Percentiles rank a stretch among this genome's conserved stretches.
These are phyloP conservation scores for Panopea generosa DNA, from an alignment of 2,888 invertebrate species.

Conservation along the genomic window DNA sequence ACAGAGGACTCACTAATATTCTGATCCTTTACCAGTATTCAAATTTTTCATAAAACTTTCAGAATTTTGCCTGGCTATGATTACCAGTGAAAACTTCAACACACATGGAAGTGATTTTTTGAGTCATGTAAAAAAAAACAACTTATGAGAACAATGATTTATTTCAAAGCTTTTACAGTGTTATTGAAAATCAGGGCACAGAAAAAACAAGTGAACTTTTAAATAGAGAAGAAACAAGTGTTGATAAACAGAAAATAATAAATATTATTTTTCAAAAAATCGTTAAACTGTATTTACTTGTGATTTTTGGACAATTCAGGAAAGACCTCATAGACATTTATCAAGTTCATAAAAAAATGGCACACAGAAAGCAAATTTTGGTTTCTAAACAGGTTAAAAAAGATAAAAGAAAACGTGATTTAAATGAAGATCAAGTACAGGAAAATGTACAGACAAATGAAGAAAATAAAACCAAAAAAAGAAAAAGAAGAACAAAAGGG, in stretches of 20 bases:
- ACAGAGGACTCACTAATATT: conserved; percentile 52
- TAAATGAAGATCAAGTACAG: no score
- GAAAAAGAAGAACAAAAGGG: no score
- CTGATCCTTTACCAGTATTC: conserved; percentile 32
- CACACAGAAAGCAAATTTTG: conserved; percentile 37
- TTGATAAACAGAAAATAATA: conserved; percentile 8
- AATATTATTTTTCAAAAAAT: conserved; percentile 22
- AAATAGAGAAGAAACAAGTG: conserved; percentile 1
- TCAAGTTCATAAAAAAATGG: conserved; percentile 33
- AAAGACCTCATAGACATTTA: conserved; percentile 32
- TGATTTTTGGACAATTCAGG: conserved; percentile 38
- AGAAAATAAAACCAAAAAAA: no score
- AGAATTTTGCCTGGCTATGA: conserved; percentile 27
- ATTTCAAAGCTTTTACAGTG: conserved; percentile 15
- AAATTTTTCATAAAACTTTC: conserved; percentile 37
- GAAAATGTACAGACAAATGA: no score
- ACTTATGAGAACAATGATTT: conserved; percentile 13
- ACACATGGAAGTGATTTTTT: conserved; percentile 39
- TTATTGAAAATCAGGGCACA: conserved; percentile 1
- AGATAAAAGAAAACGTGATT: no score
- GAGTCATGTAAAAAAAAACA: conserved; percentile 21
- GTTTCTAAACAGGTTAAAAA: conserved; percentile 17
- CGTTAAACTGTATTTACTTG: conserved; percentile 26
- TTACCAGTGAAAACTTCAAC: conserved; percentile 36
- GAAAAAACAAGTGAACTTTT: not conserved